Evolutionary conservation across 2,113 vertebrate genomes (phyloP).

Genomic region (Condylura cristata): DNA sequence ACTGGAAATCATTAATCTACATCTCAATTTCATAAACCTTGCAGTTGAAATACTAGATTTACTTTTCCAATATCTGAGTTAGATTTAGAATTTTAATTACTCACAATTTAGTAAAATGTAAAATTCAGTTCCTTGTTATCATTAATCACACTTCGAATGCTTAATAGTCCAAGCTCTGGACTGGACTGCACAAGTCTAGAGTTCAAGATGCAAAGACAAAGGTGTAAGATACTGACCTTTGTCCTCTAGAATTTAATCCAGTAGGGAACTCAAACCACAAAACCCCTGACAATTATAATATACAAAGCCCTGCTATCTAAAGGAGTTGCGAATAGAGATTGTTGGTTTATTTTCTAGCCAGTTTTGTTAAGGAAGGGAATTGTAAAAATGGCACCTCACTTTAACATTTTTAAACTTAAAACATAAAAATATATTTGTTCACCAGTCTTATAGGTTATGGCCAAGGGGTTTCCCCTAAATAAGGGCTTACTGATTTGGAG

Average conservation of each 20-base stretch:
- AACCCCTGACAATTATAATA: neutral
- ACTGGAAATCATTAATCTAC: neutral
- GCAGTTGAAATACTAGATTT: neutral
- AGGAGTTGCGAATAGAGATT: neutral
- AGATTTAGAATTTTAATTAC: neutral
- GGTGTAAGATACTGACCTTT: neutral
- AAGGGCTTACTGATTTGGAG: neutral
- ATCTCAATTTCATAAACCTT: neutral
- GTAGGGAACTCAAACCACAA: neutral
- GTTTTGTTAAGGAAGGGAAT: neutral
- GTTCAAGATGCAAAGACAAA: neutral
- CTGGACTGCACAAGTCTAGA: neutral
- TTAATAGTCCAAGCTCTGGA: neutral
- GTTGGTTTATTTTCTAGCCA: conserved; percentile 39
- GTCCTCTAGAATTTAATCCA: neutral
- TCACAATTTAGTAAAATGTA: neutral
- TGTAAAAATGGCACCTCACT: neutral
- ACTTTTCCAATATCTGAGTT: neutral
- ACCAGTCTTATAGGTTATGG: neutral
- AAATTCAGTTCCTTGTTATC: neutral
- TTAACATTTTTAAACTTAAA: conserved; percentile 14
- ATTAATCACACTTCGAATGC: neutral
- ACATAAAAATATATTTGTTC: neutral
- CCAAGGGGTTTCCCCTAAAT: neutral
- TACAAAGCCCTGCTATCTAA: neutral